Percentiles rank a stretch among this genome's conserved stretches.
Evolutionary conservation across 2,113 vertebrate genomes (phyloP).

Genomic region (Zosterops hypoxanthus): DNA sequence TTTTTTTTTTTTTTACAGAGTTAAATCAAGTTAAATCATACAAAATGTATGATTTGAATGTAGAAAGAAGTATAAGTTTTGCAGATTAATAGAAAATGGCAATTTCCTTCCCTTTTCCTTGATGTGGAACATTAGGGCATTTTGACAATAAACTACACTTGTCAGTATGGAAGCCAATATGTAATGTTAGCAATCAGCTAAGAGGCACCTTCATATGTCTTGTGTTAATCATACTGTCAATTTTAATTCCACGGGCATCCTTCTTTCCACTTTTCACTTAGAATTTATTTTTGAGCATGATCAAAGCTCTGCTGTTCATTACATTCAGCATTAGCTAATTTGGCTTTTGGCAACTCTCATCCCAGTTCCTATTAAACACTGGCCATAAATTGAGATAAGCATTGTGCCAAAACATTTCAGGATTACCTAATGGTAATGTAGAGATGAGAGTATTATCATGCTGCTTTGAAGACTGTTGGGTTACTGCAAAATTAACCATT

Average conservation of each 20-base stretch:
- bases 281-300: slow-evolving; percentile 42
- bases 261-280: slow-evolving; percentile 33
- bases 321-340: slow-evolving; percentile 52
- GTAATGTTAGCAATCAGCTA: slow-evolving; percentile 26
- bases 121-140: background rate
- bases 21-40: background rate
- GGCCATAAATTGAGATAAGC: slow-evolving; percentile 27
- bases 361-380: background rate
- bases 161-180: background rate
- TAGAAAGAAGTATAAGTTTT: background rate
- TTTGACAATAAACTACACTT: background rate
- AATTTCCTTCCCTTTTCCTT: background rate
- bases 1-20: background rate
- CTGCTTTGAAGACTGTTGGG: background rate
- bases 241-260: slow-evolving; percentile 27
- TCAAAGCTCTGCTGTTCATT: slow-evolving; percentile 45
- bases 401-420: slow-evolving; percentile 23
- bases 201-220: background rate
- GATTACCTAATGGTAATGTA: background rate
- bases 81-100: background rate
- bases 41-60: background rate
- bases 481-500: background rate
- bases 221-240: slow-evolving; percentile 38
- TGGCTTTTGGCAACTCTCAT: slow-evolving; percentile 40
- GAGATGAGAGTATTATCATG: background rate